phyloP scores from a whole-genome alignment of 1,140 invertebrate species.

The Metaphire vulgaris region DNA sequence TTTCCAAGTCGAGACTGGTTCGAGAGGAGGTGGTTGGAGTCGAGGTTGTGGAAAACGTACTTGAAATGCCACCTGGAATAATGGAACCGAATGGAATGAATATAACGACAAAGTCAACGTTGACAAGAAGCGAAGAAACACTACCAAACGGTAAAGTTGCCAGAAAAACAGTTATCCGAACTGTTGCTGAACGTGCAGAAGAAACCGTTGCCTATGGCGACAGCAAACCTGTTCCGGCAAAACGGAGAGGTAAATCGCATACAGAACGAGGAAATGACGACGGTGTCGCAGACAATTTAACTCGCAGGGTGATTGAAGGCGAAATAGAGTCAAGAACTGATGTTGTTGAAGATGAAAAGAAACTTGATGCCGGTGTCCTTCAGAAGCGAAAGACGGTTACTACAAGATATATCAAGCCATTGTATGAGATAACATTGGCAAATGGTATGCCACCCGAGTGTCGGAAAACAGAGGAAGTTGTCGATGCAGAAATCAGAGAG shows the following conservation, averaged over 20 bases:
- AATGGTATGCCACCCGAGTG: conserved; percentile 2
- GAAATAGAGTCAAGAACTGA: conserved; percentile 4
- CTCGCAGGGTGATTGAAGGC: neutral
- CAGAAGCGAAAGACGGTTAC: neutral
- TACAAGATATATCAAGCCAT: neutral
- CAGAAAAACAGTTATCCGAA: conserved; percentile 12
- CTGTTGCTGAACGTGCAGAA: neutral
- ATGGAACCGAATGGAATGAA: conserved; percentile 8
- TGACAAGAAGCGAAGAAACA: conserved; percentile 37
- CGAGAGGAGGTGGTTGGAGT: conserved; percentile 15
- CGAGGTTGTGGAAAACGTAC: conserved; percentile 9
- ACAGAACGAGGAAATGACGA: neutral
- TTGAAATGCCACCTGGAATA: conserved; percentile 16
- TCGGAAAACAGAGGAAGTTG: neutral
- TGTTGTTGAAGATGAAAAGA: conserved; percentile 6
- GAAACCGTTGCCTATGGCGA: neutral
- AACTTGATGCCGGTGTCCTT: neutral
- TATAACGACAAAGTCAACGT: neutral
- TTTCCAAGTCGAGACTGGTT: neutral
- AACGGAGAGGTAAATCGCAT: neutral
- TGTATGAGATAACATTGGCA: neutral
- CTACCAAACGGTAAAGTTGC: conserved; percentile 38
- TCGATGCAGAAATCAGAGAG: conserved; percentile 8
- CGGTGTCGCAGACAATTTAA: neutral
- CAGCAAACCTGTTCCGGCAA: neutral